A percentile compares a stretch with the other conserved stretches of the same genome.
phyloP scores from a whole-genome alignment of 2,113 vertebrate species.

The Sorex fumeus region DNA sequence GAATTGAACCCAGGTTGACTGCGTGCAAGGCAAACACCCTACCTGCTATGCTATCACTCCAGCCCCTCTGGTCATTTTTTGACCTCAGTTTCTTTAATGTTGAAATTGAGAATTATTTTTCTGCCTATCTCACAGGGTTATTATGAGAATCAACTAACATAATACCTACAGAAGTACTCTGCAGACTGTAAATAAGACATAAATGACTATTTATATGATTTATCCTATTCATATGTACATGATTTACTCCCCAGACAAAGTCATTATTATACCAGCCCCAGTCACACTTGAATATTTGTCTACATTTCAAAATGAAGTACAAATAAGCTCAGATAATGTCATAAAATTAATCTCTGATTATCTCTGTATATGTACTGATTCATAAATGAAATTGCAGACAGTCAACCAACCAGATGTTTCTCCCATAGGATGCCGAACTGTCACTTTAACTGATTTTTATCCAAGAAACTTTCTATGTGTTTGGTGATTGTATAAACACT shows the following conservation, averaged over 20 bases:
- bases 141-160: background rate
- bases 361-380: conserved; percentile 71
- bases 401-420: conserved; percentile 77
- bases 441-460: conserved; percentile 72
- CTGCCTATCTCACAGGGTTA: background rate
- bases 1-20: too few species aligned
- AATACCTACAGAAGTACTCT: background rate
- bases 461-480: conserved; percentile 60
- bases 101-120: conserved; percentile 47
- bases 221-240: background rate
- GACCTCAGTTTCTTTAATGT: conserved; percentile 4
- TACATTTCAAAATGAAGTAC: conserved; percentile 43
- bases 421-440: conserved; percentile 64
- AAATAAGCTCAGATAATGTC: conserved; percentile 52
- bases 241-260: conserved; percentile 41
- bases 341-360: conserved; percentile 66
- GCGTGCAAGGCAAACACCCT: too few species aligned
- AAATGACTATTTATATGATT: conserved; percentile 15
- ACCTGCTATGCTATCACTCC: too few species aligned
- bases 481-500: conserved; percentile 22
- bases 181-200: conserved; percentile 25
- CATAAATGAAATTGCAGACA: conserved; percentile 66
- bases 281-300: conserved; percentile 54
- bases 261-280: background rate
- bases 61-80: background rate